Evolutionary conservation across 1,140 invertebrate genomes (phyloP).

Genomic region (Pantala flavescens): DNA sequence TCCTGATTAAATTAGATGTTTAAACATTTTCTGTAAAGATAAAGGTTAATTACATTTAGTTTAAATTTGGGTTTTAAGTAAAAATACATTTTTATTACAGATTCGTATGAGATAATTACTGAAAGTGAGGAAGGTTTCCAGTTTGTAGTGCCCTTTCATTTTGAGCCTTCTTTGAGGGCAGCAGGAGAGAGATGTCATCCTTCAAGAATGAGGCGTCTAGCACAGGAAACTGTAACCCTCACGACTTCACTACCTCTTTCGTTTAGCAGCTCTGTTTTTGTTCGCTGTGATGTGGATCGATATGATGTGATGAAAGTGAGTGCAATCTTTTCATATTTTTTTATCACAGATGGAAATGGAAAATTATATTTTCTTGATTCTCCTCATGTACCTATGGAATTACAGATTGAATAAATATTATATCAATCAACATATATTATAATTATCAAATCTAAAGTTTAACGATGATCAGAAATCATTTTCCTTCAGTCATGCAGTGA

Average conservation of each 20-base stretch:
- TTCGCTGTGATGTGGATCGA: conserved; percentile 86
- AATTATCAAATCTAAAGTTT: no score
- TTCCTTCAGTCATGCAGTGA: no score
- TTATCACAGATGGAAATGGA: background rate
- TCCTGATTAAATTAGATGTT: no score
- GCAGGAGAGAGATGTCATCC: conserved; percentile 75
- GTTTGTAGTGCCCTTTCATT: conserved; percentile 83
- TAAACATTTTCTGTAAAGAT: no score
- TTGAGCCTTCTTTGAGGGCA: conserved; percentile 77
- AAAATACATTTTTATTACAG: conserved; percentile 38
- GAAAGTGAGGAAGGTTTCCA: conserved; percentile 65
- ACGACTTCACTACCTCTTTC: conserved; percentile 87
- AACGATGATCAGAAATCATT: no score
- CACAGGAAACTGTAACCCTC: conserved; percentile 92
- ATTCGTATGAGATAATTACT: conserved; percentile 82
- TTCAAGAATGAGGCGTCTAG: conserved; percentile 78
- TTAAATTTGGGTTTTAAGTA: no score
- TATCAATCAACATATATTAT: background rate
- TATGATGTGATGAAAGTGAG: conserved; percentile 88
- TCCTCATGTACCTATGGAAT: background rate
- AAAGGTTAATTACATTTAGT: no score
- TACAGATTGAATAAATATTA: background rate
- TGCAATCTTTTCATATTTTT: background rate
- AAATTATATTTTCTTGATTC: conserved; percentile 17
- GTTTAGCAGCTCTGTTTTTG: conserved; percentile 90